These are phyloP conservation scores for Enteromius mattozi DNA, from an alignment of 2,797 vertebrate species.

Conservation along the genomic window DNA sequence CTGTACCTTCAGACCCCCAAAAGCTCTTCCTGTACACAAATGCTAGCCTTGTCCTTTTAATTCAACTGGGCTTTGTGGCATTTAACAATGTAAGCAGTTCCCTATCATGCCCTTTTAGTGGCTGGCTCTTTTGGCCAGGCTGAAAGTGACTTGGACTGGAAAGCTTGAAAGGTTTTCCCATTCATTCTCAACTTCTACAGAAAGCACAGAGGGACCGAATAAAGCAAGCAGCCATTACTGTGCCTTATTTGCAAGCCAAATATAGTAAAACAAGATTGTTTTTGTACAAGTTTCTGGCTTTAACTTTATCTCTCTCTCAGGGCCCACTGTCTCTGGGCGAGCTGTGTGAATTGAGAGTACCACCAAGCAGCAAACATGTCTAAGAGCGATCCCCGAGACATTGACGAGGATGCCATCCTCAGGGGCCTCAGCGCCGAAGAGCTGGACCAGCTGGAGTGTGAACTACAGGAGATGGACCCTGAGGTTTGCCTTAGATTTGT, in stretches of 20 bases:
- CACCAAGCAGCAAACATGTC: conserved; percentile 75
- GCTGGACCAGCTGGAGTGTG: conserved; percentile 87
- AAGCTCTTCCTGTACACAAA: conserved; percentile 23
- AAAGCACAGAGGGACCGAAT: conserved; percentile 1
- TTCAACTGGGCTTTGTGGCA: conserved; percentile 35
- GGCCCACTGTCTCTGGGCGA: conserved; percentile 63
- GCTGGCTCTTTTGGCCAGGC: conserved; percentile 23
- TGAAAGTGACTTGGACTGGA: conserved; percentile 37
- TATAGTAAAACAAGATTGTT: background rate
- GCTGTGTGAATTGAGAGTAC: conserved; percentile 58
- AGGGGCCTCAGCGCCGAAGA: conserved; percentile 86
- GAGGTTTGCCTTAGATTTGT: conserved; percentile 79
- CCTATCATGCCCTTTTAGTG: background rate
- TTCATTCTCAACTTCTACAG: conserved; percentile 6
- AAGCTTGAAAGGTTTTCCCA: conserved; percentile 22
- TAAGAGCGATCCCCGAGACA: conserved; percentile 89
- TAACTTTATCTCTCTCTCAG: conserved; percentile 49
- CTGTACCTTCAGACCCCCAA: conserved; percentile 20
- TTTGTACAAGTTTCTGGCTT: background rate
- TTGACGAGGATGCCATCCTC: conserved; percentile 95
- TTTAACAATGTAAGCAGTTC: conserved; percentile 33
- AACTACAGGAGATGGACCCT: conserved; percentile 95
- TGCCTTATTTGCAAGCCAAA: conserved; percentile 33
- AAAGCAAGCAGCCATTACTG: conserved; percentile 9
- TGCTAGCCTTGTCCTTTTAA: conserved; percentile 17